Evolutionary conservation across 2,113 vertebrate species (phyloP).

Genomic region (Colossoma macropomum): DNA sequence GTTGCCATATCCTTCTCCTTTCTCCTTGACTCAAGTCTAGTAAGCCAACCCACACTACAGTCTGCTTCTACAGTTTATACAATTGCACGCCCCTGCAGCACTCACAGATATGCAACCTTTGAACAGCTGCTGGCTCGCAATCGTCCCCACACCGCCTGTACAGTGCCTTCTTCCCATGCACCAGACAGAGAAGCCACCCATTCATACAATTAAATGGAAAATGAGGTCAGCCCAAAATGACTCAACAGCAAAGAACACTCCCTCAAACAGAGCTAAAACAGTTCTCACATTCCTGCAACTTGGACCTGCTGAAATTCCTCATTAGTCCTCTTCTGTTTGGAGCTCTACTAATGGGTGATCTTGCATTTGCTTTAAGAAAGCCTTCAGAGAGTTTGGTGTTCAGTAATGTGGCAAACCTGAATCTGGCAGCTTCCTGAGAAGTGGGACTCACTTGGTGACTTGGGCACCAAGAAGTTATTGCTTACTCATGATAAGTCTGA

Average conservation of each 20-base stretch:
- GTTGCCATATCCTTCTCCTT: slow-evolving; percentile 15
- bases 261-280: background rate
- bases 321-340: background rate
- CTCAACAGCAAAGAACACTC: slow-evolving; percentile 15
- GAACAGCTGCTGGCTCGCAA: background rate
- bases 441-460: background rate
- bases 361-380: background rate
- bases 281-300: background rate
- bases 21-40: slow-evolving; percentile 12
- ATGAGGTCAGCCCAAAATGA: slow-evolving; percentile 18
- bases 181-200: background rate
- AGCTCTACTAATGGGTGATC: background rate
- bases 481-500: no score
- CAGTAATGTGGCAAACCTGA: background rate
- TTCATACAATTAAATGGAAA: background rate
- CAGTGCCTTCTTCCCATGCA: background rate
- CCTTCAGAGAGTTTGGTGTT: no score
- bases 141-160: no score
- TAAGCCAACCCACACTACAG: slow-evolving; percentile 25
- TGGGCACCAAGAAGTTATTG: background rate
- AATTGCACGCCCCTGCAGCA: background rate
- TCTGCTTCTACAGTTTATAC: slow-evolving; percentile 6
- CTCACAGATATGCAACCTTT: background rate
- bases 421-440: background rate
- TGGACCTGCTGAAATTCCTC: background rate